Conservation (phyloP, 2,113 vertebrate genomes). For the Carassius auratus region DNA sequence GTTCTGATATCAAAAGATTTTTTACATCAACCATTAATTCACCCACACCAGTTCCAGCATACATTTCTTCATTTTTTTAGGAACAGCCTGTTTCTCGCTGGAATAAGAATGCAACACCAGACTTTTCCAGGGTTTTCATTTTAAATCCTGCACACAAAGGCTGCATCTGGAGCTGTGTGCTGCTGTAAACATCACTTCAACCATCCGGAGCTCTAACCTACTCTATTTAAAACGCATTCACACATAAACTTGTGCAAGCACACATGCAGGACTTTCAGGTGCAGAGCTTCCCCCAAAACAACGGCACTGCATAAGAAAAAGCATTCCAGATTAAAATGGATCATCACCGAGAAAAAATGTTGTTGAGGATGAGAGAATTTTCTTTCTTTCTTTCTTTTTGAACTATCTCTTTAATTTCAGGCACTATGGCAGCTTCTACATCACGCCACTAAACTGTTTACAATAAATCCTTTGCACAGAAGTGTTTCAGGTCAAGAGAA, state of each 20-base stretch:
- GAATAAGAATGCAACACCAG: background rate
- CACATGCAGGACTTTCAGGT: background rate
- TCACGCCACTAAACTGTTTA: constrained; percentile 12
- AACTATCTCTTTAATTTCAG: background rate
- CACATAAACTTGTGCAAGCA: background rate
- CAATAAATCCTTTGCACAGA: constrained; percentile 1
- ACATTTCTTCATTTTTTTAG: background rate
- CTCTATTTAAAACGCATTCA: background rate
- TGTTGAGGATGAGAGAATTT: background rate
- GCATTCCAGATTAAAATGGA: background rate
- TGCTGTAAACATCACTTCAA: constrained; percentile 16
- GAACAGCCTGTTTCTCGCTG: background rate
- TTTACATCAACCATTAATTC: background rate
- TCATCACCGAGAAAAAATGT: background rate
- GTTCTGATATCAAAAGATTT: background rate
- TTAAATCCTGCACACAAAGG: constrained; percentile 25
- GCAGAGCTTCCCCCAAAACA: background rate
- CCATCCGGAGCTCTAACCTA: constrained; percentile 28
- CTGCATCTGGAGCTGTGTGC: constrained; percentile 30
- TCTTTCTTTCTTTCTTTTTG: background rate
- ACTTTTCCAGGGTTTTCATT: background rate
- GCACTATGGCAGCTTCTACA: background rate
- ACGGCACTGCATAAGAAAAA: background rate
- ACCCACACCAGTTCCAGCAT: background rate
- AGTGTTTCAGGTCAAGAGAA: constrained; percentile 7